These are phyloP conservation scores for Theristicus caerulescens DNA, from an alignment of 2,113 vertebrate genomes.

Conservation along the genomic window DNA sequence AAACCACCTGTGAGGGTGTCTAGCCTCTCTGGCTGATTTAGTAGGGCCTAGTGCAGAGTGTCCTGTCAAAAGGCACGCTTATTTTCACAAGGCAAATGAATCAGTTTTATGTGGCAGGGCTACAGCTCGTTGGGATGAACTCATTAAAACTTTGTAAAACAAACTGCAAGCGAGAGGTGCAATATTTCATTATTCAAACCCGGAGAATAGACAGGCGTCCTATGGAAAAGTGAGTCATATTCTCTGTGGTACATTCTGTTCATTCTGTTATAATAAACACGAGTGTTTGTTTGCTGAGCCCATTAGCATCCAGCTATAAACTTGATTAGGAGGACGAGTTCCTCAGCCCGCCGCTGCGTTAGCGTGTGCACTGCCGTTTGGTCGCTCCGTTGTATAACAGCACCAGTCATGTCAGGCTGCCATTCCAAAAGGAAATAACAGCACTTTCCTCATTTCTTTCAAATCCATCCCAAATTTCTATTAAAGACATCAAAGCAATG, in stretches of 20 bases:
- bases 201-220: background rate
- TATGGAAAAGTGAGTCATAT: conserved; percentile 70
- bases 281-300: conserved; percentile 57
- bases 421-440: conserved; percentile 49
- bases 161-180: background rate
- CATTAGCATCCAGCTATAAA: conserved; percentile 42
- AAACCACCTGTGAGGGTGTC: conserved; percentile 47
- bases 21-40: background rate
- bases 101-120: conserved; percentile 10
- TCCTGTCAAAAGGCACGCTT: conserved; percentile 6
- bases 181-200: conserved; percentile 34
- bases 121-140: background rate
- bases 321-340: background rate
- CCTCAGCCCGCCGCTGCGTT: background rate
- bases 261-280: conserved; percentile 47
- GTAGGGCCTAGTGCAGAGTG: background rate
- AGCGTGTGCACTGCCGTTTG: background rate
- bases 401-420: background rate
- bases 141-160: conserved; percentile 1
- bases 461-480: conserved; percentile 42
- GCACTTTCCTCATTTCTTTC: conserved; percentile 16
- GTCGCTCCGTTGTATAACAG: background rate
- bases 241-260: conserved; percentile 68
- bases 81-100: conserved; percentile 8
- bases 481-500: conserved; percentile 47